Conservation (phyloP, 2,888 invertebrate genomes). For the Nymphalis c-album region DNA sequence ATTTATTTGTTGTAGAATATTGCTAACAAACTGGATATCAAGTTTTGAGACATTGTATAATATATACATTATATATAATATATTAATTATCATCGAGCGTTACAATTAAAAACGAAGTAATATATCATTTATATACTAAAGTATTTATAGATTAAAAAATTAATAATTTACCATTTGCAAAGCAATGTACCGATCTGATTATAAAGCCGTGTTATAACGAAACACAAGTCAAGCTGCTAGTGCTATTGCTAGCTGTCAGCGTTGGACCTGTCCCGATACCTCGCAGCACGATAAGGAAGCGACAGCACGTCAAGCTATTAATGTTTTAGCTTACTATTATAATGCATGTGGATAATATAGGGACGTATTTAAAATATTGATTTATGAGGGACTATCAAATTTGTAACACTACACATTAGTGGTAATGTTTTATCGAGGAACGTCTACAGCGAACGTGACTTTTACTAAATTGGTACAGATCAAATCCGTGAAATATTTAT, state of each 20-base stretch:
- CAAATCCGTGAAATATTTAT: not conserved
- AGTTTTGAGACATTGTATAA: no score
- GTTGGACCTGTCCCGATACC: constrained; percentile 12
- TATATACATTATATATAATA: no score
- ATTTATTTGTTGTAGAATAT: no score
- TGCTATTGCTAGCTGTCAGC: constrained; percentile 22
- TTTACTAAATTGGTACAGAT: not conserved
- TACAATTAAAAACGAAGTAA: no score
- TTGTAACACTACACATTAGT: not conserved
- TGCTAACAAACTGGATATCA: no score
- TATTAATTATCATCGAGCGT: no score
- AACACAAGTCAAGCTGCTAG: constrained; percentile 18
- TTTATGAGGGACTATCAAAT: constrained; percentile 10
- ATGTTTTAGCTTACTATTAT: constrained; percentile 26
- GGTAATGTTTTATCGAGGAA: constrained; percentile 1
- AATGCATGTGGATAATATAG: constrained; percentile 12
- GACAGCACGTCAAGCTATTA: constrained; percentile 27
- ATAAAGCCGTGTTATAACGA: constrained; percentile 13
- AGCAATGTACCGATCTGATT: not conserved
- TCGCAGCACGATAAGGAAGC: constrained; percentile 22
- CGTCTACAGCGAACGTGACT: not conserved
- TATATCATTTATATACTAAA: not conserved
- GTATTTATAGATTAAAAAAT: not conserved
- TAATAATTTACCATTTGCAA: not conserved
- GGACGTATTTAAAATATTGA: constrained; percentile 7